Base-by-base conservation (phyloP, 2,113 vertebrate species). In the Chamaetylas fuelleborni region DNA sequence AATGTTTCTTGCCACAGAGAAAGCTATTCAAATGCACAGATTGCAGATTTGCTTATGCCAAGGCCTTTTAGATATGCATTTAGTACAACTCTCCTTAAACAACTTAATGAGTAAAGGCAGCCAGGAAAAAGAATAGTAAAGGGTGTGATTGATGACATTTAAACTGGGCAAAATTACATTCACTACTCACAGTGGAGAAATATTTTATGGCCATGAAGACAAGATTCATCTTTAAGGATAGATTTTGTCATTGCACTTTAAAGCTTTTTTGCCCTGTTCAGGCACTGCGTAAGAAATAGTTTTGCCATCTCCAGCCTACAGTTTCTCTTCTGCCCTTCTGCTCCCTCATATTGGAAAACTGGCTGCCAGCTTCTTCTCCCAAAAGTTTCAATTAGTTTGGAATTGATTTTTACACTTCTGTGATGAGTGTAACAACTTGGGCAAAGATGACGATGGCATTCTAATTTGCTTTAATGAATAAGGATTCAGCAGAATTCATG, bases 341-440 rank as follows among this genome's bases (percentile, higher is more conserved):
- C 61, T 93, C 28, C 81, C 60, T 60, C n/a, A 87, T 88, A 66
- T 10, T 81, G 78, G 24, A 93, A 91, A 81, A 40, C 36, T 96
- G 66, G 8, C 86, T 93, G 72, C 60, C 57, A 93, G 43, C 91
- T 31, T 90, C 51, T 88, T 94, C 65, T 94, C 45, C 48, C 40
- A 25, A 13, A 89, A 91, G 12, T 62, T 66, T 95, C 94, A 93
- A 23, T 76, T 96, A 79, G 64, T 87, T 82, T 96, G 57, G 77
- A 88, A 88, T 51, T 89, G 76, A 64, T 93, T 93, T 93, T 80
- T 92, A 73, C 43, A 43, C 33, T 93, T 94, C 86, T 50, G 65
- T 50, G 28, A 40, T 33, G 92, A 60, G 51, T 91, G 73, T 76
- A 93, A 45, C 14, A 74, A 69, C 18, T 23, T 13, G 8, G 8